These are phyloP conservation scores for Anguilla anguilla DNA, from an alignment of 2,797 vertebrate species.

Conservation along the genomic window DNA sequence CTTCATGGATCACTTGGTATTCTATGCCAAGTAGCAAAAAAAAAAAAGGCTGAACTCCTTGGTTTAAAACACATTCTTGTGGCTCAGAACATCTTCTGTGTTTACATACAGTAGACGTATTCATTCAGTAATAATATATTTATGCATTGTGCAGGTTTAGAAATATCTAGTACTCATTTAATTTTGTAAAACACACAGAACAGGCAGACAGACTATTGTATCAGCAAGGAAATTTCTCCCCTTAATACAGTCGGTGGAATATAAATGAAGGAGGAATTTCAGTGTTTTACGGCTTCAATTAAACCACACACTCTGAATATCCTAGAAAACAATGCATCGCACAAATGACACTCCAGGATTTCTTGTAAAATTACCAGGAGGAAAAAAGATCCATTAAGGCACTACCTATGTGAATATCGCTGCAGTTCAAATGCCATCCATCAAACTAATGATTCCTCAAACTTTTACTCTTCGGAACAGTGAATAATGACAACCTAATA, in stretches of 20 bases:
- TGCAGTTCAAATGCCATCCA: slow-evolving; percentile 44
- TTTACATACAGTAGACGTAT: neutral
- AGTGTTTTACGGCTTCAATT: neutral
- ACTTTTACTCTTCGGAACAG: slow-evolving; percentile 43
- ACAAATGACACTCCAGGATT: neutral
- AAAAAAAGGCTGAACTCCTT: neutral
- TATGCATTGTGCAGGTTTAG: neutral
- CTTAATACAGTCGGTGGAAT: neutral
- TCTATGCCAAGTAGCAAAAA: neutral
- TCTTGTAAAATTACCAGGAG: neutral
- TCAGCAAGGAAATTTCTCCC: neutral
- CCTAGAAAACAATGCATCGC: neutral
- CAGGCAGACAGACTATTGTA: no score
- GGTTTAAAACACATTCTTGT: no score
- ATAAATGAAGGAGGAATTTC: neutral
- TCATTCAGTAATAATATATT: neutral
- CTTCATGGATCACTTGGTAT: no score
- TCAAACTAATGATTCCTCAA: slow-evolving; percentile 50
- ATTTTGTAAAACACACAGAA: neutral
- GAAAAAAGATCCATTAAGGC: neutral
- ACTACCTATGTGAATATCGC: slow-evolving; percentile 17
- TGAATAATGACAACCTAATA: slow-evolving; percentile 69
- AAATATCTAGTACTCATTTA: neutral
- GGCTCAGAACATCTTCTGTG: no score
- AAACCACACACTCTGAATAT: neutral